Percentiles rank a stretch among this genome's conserved stretches.
phyloP scores from a whole-genome alignment of 2,888 invertebrate genomes.

The Dastarcus helophoroides region DNA sequence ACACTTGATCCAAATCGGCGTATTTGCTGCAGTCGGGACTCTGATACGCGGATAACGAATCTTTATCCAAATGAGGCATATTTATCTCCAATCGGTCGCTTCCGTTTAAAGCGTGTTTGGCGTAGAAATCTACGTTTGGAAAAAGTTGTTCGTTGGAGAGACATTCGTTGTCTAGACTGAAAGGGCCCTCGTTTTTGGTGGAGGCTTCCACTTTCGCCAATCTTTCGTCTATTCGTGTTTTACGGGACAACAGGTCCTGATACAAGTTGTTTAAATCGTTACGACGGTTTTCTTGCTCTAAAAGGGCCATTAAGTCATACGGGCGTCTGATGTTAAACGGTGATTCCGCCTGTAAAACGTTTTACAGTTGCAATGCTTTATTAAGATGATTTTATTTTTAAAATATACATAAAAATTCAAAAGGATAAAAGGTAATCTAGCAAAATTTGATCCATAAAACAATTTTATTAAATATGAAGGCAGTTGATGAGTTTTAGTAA shows the following conservation, averaged over 20 bases:
- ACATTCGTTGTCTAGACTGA: slow-evolving; percentile 53
- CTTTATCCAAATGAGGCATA: slow-evolving; percentile 22
- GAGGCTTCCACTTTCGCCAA: slow-evolving; percentile 47
- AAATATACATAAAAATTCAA: slow-evolving; percentile 2
- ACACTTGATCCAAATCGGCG: slow-evolving; percentile 47
- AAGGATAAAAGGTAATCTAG: slow-evolving; percentile 1
- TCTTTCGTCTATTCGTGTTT: slow-evolving; percentile 49
- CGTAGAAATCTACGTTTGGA: slow-evolving; percentile 56
- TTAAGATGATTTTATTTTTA: no score
- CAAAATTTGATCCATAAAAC: no score
- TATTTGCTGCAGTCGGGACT: slow-evolving; percentile 54
- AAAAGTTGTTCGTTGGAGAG: slow-evolving; percentile 50
- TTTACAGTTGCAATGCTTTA: no score
- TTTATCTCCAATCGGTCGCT: slow-evolving; percentile 41
- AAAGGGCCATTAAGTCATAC: slow-evolving; percentile 60
- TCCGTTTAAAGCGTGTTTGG: slow-evolving; percentile 47
- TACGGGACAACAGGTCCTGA: slow-evolving; percentile 50
- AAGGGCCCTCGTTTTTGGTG: slow-evolving; percentile 46
- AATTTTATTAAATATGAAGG: slow-evolving; percentile 1
- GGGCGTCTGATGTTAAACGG: slow-evolving; percentile 61
- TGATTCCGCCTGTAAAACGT: slow-evolving; percentile 53
- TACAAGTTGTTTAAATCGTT: slow-evolving; percentile 49
- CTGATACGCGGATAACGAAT: not conserved
- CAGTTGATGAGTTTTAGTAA: not conserved
- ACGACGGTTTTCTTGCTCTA: slow-evolving; percentile 63